Conservation (phyloP, 2,797 vertebrate genomes). For the Clarias platycephalus region DNA sequence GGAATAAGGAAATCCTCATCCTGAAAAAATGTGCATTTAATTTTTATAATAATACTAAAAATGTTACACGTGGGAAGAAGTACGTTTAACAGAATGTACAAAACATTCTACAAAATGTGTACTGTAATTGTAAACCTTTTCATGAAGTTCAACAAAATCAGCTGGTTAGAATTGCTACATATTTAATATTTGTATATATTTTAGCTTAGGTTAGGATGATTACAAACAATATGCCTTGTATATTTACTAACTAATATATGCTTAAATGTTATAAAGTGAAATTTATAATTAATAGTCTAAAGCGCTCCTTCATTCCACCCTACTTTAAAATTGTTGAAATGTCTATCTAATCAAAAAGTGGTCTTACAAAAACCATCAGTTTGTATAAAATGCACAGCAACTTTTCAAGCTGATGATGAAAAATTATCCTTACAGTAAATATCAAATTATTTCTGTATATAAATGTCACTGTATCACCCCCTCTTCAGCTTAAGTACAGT, state of each 20-base stretch:
- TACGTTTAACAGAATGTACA: background rate
- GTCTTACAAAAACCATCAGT: slow-evolving; percentile 34
- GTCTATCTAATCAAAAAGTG: slow-evolving; percentile 54
- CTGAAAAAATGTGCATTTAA: background rate
- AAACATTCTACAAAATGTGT: background rate
- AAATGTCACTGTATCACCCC: background rate
- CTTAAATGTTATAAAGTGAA: background rate
- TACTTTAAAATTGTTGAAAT: background rate
- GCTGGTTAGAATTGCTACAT: background rate
- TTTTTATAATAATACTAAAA: background rate
- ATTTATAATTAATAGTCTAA: background rate
- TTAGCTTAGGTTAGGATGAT: background rate
- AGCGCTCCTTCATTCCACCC: background rate
- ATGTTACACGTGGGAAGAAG: background rate
- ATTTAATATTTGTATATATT: background rate
- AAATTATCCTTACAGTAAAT: background rate
- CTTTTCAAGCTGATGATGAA: slow-evolving; percentile 42
- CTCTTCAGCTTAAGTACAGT: background rate
- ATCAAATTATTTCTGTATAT: background rate
- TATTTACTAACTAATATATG: background rate
- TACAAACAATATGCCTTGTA: background rate
- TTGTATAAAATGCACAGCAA: slow-evolving; percentile 66
- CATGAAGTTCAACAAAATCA: background rate
- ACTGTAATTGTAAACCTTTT: background rate
- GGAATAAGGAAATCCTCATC: background rate